These are phyloP conservation scores for Rhizoglyphus robini DNA, from an alignment of 1,140 invertebrate genomes.

Conservation along the genomic window DNA sequence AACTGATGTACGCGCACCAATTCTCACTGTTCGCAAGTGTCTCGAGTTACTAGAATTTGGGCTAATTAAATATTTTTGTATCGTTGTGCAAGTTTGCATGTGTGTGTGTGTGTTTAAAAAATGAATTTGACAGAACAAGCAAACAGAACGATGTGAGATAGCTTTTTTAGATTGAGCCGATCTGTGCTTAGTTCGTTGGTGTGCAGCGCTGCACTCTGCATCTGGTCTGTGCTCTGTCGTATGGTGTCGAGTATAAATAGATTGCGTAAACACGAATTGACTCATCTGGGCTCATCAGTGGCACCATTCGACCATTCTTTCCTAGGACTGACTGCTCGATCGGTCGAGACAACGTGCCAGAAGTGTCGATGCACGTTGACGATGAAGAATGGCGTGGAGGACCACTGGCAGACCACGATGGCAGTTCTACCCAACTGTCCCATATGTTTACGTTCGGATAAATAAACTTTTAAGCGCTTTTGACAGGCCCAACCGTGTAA, in stretches of 20 bases:
- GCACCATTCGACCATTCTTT: not conserved
- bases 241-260: slow-evolving; percentile 1
- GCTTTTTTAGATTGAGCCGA: not conserved
- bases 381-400: slow-evolving; percentile 5
- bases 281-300: not conserved
- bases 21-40: not conserved
- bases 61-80: slow-evolving; percentile 7
- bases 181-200: not conserved
- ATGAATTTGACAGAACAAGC: slow-evolving; percentile 5
- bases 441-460: not conserved
- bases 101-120: not conserved
- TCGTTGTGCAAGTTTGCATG: not conserved
- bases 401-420: not conserved
- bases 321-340: not conserved
- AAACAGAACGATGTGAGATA: not conserved
- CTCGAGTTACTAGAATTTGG: not conserved
- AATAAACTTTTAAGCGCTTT: slow-evolving; percentile 14
- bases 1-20: too few species aligned
- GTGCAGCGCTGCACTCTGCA: not conserved
- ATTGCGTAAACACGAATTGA: not conserved
- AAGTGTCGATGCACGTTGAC: not conserved
- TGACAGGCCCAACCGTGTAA: not conserved
- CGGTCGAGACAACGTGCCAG: not conserved
- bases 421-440: not conserved
- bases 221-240: too few species aligned